Conservation (phyloP, 2,797 vertebrate species). For the Myoxocephalus aenaeus region DNA sequence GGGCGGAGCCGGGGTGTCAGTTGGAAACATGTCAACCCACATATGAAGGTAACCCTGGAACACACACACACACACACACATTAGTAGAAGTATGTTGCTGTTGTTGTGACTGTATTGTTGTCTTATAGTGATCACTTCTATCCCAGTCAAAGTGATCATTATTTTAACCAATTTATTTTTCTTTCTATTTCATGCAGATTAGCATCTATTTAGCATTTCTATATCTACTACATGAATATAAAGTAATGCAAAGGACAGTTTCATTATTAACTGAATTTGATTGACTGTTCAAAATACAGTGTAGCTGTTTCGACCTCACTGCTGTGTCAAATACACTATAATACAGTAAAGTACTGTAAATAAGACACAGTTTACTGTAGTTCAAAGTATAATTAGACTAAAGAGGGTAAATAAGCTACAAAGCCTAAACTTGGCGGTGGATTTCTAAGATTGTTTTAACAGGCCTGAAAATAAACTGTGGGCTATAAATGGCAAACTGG, state of each 20-base stretch:
- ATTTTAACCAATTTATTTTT: neutral
- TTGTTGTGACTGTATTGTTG: too few species aligned
- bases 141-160: too few species aligned
- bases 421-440: too few species aligned
- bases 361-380: too few species aligned
- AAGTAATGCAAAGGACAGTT: neutral
- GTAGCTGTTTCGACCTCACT: too few species aligned
- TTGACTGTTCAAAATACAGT: too few species aligned
- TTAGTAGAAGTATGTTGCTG: neutral
- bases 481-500: too few species aligned
- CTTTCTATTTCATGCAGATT: neutral
- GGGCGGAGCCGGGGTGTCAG: constrained; percentile 89
- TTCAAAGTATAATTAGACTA: too few species aligned
- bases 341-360: neutral
- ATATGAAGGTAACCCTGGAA: constrained; percentile 92
- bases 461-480: too few species aligned
- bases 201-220: neutral
- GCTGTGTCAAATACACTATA: neutral
- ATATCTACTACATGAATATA: neutral
- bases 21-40: constrained; percentile 98
- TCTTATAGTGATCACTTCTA: too few species aligned
- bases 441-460: too few species aligned
- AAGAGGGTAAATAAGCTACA: too few species aligned
- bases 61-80: constrained; percentile 24
- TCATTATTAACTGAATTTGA: neutral